Conservation (phyloP, 1,140 invertebrate genomes). For the Pseudachorutes palmiensis region DNA sequence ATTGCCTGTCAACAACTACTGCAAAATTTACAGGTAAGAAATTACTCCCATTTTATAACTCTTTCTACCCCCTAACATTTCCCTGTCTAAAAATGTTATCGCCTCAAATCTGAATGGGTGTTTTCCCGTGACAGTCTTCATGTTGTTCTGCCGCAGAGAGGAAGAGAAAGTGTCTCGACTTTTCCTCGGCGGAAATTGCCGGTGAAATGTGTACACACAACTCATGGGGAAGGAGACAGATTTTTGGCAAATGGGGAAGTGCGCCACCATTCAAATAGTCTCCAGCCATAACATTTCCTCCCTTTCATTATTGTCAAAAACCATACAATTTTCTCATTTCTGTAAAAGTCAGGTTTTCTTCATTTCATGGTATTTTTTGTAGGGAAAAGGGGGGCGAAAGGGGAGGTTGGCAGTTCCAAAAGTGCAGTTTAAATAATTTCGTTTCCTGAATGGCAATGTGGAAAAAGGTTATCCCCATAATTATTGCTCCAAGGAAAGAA, state of each 20-base stretch:
- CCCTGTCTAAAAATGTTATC: neutral
- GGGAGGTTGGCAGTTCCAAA: neutral
- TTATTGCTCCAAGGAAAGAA: neutral
- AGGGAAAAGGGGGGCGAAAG: no score
- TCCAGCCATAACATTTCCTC: no score
- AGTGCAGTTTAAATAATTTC: neutral
- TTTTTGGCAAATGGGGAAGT: no score
- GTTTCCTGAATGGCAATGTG: neutral
- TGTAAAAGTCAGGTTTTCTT: neutral
- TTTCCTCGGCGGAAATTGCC: neutral
- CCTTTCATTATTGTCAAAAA: neutral
- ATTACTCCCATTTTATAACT: conserved; percentile 9
- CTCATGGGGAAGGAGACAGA: no score
- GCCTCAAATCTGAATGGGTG: neutral
- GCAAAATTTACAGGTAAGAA: conserved; percentile 37
- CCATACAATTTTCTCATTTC: neutral
- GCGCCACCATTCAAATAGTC: no score
- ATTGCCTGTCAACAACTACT: conserved; percentile 38
- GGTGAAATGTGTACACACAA: no score
- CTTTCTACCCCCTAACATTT: no score
- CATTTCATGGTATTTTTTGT: no score
- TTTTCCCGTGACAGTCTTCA: neutral
- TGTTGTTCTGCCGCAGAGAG: neutral
- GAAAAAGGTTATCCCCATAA: neutral
- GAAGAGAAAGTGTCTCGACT: neutral